A percentile compares a stretch with the other conserved stretches of the same genome.
These are phyloP conservation scores for Drosophila algonquin DNA, from an alignment of 2,888 invertebrate genomes.

Conservation along the genomic window DNA sequence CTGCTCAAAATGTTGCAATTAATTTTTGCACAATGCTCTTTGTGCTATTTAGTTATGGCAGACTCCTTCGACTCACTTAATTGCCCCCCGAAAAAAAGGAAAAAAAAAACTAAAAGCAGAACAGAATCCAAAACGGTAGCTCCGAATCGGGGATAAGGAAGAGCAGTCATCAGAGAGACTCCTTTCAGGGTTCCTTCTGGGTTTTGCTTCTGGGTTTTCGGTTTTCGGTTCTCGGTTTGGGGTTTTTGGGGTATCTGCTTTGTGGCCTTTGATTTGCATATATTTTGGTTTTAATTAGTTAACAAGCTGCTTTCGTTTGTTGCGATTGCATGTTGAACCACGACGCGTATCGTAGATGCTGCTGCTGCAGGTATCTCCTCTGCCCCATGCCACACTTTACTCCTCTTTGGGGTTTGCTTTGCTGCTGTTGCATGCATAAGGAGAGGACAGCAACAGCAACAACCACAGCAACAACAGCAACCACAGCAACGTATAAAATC, in stretches of 20 bases:
- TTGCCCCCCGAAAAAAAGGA: constrained; percentile 37
- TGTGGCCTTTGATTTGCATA: constrained; percentile 81
- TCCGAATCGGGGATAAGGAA: background rate
- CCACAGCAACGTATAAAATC: constrained; percentile 66
- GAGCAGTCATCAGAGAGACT: background rate
- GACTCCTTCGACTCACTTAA: constrained; percentile 36
- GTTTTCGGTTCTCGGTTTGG: constrained; percentile 21
- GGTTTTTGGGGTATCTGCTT: constrained; percentile 38
- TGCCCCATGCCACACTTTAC: constrained; percentile 1
- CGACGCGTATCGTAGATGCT: constrained; percentile 78
- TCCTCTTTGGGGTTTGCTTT: background rate
- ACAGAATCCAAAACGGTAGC: constrained; percentile 30
- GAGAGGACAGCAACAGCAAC: constrained; percentile 30
- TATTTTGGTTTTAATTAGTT: constrained; percentile 83
- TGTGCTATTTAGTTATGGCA: constrained; percentile 70
- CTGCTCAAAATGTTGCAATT: constrained; percentile 82
- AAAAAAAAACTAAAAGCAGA: constrained; percentile 26
- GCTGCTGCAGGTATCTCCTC: constrained; percentile 21
- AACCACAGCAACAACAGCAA: constrained; percentile 29
- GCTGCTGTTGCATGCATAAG: constrained; percentile 40
- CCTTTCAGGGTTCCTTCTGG: constrained; percentile 25
- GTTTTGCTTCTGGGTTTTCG: constrained; percentile 31
- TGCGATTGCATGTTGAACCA: constrained; percentile 80
- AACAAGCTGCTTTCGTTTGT: constrained; percentile 82
- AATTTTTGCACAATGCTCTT: constrained; percentile 77